Conservation (phyloP, 2,888 invertebrate species). For the Leucania comma region DNA sequence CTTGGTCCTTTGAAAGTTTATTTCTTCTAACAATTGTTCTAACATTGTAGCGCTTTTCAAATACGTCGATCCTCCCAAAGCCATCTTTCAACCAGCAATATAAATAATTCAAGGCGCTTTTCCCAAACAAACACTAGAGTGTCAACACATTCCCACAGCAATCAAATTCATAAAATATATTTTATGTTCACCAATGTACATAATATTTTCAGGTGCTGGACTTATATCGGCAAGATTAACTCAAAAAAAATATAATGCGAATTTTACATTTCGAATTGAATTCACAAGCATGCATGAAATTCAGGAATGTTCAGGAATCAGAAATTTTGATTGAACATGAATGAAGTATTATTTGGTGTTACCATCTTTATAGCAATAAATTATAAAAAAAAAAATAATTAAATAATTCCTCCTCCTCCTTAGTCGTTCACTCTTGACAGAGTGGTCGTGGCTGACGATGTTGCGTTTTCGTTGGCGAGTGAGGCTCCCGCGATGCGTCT, state of each 20-base stretch:
- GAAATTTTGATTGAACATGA: not conserved
- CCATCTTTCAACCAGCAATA: conserved; percentile 71
- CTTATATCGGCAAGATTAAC: not conserved
- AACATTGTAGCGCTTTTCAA: conserved; percentile 92
- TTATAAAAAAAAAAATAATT: too few species aligned
- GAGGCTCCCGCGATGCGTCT: too few species aligned
- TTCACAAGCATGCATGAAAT: conserved; percentile 30
- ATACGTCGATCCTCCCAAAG: conserved; percentile 83
- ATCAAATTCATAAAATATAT: conserved; percentile 38
- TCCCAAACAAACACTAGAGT: conserved; percentile 71
- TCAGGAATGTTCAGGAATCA: conserved; percentile 9
- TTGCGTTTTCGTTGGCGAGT: too few species aligned
- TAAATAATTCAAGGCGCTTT: conserved; percentile 58
- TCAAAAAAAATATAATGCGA: not conserved
- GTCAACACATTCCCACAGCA: conserved; percentile 50
- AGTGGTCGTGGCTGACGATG: too few species aligned
- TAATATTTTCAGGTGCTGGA: conserved; percentile 28
- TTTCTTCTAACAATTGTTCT: conserved; percentile 97
- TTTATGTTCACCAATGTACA: conserved; percentile 55
- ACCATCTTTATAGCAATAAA: conserved; percentile 1
- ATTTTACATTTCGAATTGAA: conserved; percentile 19
- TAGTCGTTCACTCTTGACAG: too few species aligned
- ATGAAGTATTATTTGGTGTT: conserved; percentile 20
- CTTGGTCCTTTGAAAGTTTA: conserved; percentile 97
- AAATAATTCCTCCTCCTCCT: too few species aligned